These are phyloP conservation scores for Drosophila aff. DNA, from an alignment of 1,140 invertebrate genomes.

Conservation along the genomic window DNA sequence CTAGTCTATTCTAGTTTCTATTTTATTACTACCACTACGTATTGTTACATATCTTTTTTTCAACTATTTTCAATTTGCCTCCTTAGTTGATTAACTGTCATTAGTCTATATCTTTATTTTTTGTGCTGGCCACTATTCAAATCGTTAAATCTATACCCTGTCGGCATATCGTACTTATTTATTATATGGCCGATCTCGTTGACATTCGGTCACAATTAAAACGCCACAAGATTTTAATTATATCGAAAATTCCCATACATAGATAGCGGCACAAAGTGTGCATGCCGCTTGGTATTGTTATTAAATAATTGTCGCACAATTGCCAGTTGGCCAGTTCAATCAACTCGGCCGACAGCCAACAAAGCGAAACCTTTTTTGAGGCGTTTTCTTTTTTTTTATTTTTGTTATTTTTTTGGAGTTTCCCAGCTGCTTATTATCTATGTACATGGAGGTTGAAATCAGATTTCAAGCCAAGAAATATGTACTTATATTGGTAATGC, in stretches of 20 bases:
- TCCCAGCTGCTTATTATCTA: constrained; percentile 1
- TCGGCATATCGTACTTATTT: constrained; percentile 7
- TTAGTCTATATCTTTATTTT: not conserved
- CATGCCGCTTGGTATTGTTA: constrained; percentile 22
- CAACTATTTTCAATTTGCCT: not conserved
- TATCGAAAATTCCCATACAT: constrained; percentile 18
- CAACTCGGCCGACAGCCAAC: constrained; percentile 41
- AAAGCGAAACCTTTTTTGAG: constrained; percentile 37
- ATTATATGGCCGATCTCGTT: constrained; percentile 34
- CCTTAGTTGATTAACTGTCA: constrained; percentile 42
- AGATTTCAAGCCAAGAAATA: constrained; percentile 1
- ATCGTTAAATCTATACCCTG: not conserved
- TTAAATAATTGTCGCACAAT: constrained; percentile 51
- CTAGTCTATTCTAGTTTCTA: constrained; percentile 16
- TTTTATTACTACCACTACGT: not conserved
- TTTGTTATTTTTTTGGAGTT: not conserved
- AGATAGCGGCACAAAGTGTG: too few species aligned
- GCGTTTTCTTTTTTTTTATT: not conserved
- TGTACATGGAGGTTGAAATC: not conserved
- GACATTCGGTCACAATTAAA: constrained; percentile 46
- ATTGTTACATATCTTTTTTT: not conserved
- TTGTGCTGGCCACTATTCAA: constrained; percentile 5
- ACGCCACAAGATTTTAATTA: constrained; percentile 45
- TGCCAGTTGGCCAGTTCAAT: constrained; percentile 45
- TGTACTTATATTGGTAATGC: not conserved